These are phyloP conservation scores for Hippolais icterina DNA, from an alignment of 2,113 vertebrate species.

Conservation along the genomic window DNA sequence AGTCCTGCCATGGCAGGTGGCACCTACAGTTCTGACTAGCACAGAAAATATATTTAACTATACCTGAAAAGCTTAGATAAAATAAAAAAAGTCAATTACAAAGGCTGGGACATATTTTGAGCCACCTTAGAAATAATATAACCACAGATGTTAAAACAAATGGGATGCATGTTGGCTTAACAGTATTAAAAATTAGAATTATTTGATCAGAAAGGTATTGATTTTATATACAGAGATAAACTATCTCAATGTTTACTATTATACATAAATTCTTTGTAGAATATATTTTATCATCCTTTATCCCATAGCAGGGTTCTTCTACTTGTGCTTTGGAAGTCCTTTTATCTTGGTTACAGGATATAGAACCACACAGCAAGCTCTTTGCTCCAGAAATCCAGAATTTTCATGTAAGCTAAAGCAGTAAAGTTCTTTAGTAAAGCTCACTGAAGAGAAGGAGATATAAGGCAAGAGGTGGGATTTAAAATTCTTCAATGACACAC, in stretches of 20 bases:
- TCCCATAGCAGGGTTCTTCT: not conserved
- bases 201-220: not conserved
- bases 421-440: not conserved
- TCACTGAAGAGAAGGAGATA: not conserved
- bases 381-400: not conserved
- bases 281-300: not conserved
- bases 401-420: not conserved
- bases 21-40: not conserved
- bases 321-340: not conserved
- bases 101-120: not conserved
- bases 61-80: not conserved
- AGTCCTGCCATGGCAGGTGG: slow-evolving; percentile 32
- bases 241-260: not conserved
- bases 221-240: not conserved
- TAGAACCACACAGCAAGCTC: not conserved
- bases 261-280: not conserved
- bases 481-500: not conserved
- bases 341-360: not conserved
- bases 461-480: not conserved
- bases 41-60: not conserved
- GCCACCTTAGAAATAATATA: not conserved
- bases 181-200: not conserved
- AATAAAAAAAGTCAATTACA: not conserved
- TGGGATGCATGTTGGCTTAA: not conserved
- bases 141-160: not conserved